Evolutionary conservation across 1,140 invertebrate genomes (phyloP).

Genomic region (Lanistes nyassanus): DNA sequence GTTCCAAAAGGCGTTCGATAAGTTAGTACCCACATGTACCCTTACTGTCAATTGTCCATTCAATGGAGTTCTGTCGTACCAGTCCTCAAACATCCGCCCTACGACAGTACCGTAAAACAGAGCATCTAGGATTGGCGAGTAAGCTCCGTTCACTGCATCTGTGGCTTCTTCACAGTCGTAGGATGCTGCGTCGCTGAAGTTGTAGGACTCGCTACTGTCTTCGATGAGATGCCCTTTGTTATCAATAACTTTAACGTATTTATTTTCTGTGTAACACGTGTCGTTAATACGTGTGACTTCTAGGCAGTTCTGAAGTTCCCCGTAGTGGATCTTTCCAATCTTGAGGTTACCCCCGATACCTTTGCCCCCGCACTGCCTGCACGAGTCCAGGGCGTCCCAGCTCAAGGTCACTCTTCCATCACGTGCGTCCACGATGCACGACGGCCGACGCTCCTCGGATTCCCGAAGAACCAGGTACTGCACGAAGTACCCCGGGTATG

Average conservation of each 20-base stretch:
- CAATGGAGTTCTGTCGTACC: slow-evolving; percentile 29
- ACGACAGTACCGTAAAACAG: slow-evolving; percentile 44
- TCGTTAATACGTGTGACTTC: slow-evolving; percentile 20
- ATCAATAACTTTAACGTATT: slow-evolving; percentile 43
- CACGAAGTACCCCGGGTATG: slow-evolving; percentile 26
- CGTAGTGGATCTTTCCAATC: slow-evolving; percentile 40
- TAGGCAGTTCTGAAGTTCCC: slow-evolving; percentile 31
- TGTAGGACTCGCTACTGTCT: slow-evolving; percentile 11
- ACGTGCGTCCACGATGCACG: slow-evolving; percentile 36
- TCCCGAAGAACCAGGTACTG: slow-evolving; percentile 25
- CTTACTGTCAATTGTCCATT: slow-evolving; percentile 33
- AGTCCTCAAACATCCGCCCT: slow-evolving; percentile 44
- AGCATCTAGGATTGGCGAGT: slow-evolving; percentile 44
- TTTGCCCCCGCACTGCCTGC: slow-evolving; percentile 25
- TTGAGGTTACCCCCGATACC: slow-evolving; percentile 42
- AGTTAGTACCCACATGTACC: slow-evolving; percentile 38
- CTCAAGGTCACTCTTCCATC: slow-evolving; percentile 23
- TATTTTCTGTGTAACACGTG: slow-evolving; percentile 39
- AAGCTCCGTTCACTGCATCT: slow-evolving; percentile 45
- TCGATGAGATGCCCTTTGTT: slow-evolving; percentile 13
- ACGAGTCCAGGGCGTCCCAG: slow-evolving; percentile 33
- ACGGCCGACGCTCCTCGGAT: slow-evolving; percentile 29
- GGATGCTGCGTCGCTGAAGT: slow-evolving; percentile 25
- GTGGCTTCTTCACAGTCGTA: slow-evolving; percentile 27
- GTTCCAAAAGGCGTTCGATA: slow-evolving; percentile 41